Evolutionary conservation across 1,140 invertebrate species (phyloP).

Genomic region (Eciton burchellii): DNA sequence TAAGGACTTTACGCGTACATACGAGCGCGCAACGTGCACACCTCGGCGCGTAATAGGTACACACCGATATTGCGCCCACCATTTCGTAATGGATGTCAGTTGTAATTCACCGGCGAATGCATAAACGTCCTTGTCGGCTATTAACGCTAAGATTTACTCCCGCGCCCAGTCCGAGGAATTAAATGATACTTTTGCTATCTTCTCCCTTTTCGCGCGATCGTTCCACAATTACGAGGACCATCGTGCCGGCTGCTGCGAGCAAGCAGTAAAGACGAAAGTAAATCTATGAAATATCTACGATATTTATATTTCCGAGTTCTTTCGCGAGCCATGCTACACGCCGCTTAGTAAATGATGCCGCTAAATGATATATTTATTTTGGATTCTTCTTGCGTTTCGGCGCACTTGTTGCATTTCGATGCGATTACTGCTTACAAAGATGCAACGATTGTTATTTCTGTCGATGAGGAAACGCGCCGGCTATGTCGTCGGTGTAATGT

Average conservation of each 20-base stretch:
- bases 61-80: slow-evolving; percentile 30
- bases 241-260: neutral
- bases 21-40: slow-evolving; percentile 37
- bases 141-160: slow-evolving; percentile 61
- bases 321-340: too few species aligned
- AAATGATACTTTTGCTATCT: slow-evolving; percentile 18
- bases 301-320: too few species aligned
- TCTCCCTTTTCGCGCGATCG: neutral
- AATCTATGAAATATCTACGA: neutral
- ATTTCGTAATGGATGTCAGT: slow-evolving; percentile 69
- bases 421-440: neutral
- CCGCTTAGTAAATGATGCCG: neutral
- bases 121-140: slow-evolving; percentile 64
- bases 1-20: slow-evolving; percentile 65
- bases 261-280: neutral
- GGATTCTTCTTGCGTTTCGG: neutral
- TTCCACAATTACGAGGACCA: neutral
- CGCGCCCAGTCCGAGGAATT: slow-evolving; percentile 26
- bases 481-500: neutral
- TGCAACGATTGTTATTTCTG: neutral
- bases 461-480: neutral
- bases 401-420: neutral
- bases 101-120: slow-evolving; percentile 62
- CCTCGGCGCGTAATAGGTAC: slow-evolving; percentile 47
- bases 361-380: neutral